Evolutionary conservation across 2,888 invertebrate species (phyloP).

Genomic region (Leuctra nigra): DNA sequence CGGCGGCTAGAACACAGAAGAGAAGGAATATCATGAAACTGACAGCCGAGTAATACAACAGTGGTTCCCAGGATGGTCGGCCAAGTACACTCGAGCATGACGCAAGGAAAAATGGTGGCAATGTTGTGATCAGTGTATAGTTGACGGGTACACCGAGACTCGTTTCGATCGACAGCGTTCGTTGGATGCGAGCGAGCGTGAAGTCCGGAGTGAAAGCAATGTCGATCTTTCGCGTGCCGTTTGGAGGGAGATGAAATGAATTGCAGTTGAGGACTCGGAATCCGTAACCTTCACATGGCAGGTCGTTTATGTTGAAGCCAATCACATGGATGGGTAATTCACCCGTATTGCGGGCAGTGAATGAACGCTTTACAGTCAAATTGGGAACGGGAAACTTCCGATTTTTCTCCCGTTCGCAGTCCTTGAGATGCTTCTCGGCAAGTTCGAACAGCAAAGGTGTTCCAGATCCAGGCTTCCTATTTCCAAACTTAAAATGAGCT

Average conservation of each 20-base stretch:
- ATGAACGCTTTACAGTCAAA: conserved; percentile 70
- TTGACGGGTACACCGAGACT: conserved; percentile 54
- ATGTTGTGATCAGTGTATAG: conserved; percentile 62
- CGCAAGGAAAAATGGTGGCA: conserved; percentile 56
- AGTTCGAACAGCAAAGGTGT: conserved; percentile 77
- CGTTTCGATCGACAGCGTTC: conserved; percentile 54
- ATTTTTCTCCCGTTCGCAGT: conserved; percentile 46
- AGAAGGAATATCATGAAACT: conserved; percentile 55
- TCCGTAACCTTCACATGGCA: conserved; percentile 69
- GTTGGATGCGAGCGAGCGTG: conserved; percentile 65
- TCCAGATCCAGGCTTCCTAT: conserved; percentile 69
- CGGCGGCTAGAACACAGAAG: conserved; percentile 56
- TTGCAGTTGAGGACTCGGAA: conserved; percentile 70
- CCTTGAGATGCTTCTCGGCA: conserved; percentile 54
- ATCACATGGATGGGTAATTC: conserved; percentile 73
- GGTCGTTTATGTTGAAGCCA: conserved; percentile 57
- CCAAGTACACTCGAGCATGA: conserved; percentile 61
- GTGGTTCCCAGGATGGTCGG: conserved; percentile 70
- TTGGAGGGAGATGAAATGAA: conserved; percentile 62
- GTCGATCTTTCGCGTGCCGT: conserved; percentile 68
- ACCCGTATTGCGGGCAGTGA: conserved; percentile 85
- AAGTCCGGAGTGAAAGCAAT: conserved; percentile 87
- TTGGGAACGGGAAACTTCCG: conserved; percentile 47
- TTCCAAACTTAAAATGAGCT: conserved; percentile 83
- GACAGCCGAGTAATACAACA: conserved; percentile 57